Base-by-base conservation (phyloP, 2,113 vertebrate genomes). In the Gila orcuttii region DNA sequence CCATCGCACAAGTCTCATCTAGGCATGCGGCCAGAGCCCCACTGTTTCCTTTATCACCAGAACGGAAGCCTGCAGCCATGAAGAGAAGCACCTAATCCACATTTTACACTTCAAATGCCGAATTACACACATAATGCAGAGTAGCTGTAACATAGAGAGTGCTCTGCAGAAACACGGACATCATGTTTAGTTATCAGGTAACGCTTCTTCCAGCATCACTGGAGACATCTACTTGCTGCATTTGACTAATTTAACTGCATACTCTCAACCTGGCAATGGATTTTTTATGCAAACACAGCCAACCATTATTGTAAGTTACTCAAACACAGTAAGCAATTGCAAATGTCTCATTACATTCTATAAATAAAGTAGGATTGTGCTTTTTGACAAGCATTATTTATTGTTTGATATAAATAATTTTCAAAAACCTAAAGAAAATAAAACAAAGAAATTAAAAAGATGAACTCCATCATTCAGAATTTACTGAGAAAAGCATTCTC, bases 1-100 rank as follows among this genome's bases (percentile, higher is more conserved):
- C 94, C 92, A 95, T 89, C 91, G 92, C 91, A 91, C 91, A 91
- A 89, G 93, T 89, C 89, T 91, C 93, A 94, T 94, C 93, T 91
- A 91, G 89, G 90, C 90, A 83, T 89, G 90, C 86, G 50, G 88
- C 89, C 92, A 80, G 82, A 88, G 82, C 85, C 89, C 88, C 89
- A 74, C 89, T 87, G 87, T 82, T 88, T 89, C 88, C 59, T 91
- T 91, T 89, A 92, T 89, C 81, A 82, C 89, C 86, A 89, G 83
- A 84, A 81, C 78, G 68, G 85, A 90, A 84, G 85, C 85, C 83
- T 86, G 66, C 73, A 86, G 79, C 88, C 86, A 89, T 85, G 81
- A 77, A 89, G 66, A 89, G 86, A 86, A 83, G 33, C 86, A 83
- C 64, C 74, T 88, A 82, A 87, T 90, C 76, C 83, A 86, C 87